phyloP scores from a whole-genome alignment of 2,113 vertebrate species.

The Neogale vison region DNA sequence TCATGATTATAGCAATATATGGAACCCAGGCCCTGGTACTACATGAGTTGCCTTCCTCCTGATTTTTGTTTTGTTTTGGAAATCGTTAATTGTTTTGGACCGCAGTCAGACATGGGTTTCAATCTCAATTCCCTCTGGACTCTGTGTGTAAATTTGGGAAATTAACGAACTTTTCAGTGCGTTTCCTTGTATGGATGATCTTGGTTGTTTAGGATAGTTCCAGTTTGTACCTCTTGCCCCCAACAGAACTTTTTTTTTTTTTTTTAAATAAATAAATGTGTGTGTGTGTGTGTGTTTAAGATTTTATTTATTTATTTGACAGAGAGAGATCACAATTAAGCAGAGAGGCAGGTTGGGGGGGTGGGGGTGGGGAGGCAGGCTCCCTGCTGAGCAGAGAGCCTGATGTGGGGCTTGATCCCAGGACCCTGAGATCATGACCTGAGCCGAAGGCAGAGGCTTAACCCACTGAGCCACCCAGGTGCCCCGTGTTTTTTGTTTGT shows the following conservation, averaged over 20 bases:
- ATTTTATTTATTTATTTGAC: neutral
- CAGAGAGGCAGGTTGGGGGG: too few relatives aligned
- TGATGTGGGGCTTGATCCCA: too few relatives aligned
- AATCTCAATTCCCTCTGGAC: neutral
- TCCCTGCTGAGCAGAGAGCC: too few relatives aligned
- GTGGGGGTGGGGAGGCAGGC: too few relatives aligned
- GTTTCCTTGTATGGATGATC: neutral
- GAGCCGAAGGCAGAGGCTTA: too few relatives aligned
- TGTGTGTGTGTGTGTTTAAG: neutral
- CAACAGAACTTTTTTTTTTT: neutral
- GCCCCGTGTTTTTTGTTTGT: too few relatives aligned
- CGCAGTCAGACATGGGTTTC: neutral
- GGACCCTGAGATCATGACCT: too few relatives aligned
- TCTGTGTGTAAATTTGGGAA: neutral
- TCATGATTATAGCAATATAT: neutral
- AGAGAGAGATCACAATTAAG: neutral
- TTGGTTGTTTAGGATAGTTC: neutral
- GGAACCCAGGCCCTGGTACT: neutral
- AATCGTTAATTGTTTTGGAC: neutral
- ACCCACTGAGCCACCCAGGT: too few relatives aligned
- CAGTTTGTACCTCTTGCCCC: neutral
- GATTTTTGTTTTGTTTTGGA: neutral
- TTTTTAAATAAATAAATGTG: neutral
- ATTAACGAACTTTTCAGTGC: neutral
- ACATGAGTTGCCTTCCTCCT: neutral